Conservation (phyloP, 2,888 invertebrate genomes). For the Blastobasis adustella region DNA sequence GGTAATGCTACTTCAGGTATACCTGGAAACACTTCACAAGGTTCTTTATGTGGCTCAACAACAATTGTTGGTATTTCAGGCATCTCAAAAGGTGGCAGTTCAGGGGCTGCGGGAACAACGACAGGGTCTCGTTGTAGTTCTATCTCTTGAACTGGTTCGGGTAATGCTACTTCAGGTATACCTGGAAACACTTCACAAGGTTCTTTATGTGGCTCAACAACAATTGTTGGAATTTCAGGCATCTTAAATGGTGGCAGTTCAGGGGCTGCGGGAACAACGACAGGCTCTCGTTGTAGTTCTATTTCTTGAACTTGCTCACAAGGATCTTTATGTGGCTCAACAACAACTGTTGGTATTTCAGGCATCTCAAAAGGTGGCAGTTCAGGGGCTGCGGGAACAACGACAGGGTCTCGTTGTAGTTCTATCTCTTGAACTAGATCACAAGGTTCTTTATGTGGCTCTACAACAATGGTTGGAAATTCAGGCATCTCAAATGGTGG, state of each 20-base stretch:
- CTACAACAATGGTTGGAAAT: slow-evolving; percentile 5
- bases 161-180: too few relatives aligned
- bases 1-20: background rate
- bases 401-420: background rate
- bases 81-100: background rate
- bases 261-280: too few relatives aligned
- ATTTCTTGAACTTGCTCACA: background rate
- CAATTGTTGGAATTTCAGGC: too few relatives aligned
- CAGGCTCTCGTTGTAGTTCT: too few relatives aligned
- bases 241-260: too few relatives aligned
- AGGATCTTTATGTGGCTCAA: background rate
- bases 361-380: slow-evolving; percentile 3
- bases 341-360: background rate
- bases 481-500: slow-evolving; percentile 8
- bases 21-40: background rate
- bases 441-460: background rate
- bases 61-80: background rate
- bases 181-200: too few relatives aligned
- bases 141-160: too few relatives aligned
- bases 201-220: too few relatives aligned
- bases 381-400: background rate
- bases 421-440: too few relatives aligned
- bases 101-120: background rate
- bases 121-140: background rate
- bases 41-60: background rate